Evolutionary conservation across 2,888 invertebrate genomes (phyloP).

Genomic region (Crocallis elinguaria): DNA sequence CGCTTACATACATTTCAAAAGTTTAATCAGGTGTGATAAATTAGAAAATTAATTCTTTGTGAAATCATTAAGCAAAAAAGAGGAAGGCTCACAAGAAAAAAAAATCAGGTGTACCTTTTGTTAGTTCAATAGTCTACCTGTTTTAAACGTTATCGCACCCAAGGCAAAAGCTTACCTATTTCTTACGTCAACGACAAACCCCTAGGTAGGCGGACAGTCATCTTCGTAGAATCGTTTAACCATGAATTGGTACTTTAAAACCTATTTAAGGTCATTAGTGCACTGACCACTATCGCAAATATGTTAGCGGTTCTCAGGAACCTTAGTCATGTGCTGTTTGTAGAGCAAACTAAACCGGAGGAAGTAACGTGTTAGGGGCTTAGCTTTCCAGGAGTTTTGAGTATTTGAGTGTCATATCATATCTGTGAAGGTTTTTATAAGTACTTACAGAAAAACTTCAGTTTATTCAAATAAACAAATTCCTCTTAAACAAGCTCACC

Average conservation of each 20-base stretch:
- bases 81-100: too few relatives aligned
- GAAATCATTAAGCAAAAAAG: too few relatives aligned
- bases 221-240: slow-evolving; percentile 6
- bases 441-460: too few relatives aligned
- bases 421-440: too few relatives aligned
- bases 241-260: slow-evolving; percentile 23
- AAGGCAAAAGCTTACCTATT: too few relatives aligned
- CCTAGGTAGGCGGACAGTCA: neutral
- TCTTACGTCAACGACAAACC: neutral
- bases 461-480: too few relatives aligned
- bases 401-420: too few relatives aligned
- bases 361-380: neutral
- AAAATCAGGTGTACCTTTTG: too few relatives aligned
- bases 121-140: too few relatives aligned
- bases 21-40: neutral
- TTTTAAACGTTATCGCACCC: too few relatives aligned
- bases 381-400: neutral
- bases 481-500: too few relatives aligned
- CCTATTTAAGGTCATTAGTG: slow-evolving; percentile 38
- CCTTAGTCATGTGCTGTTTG: slow-evolving; percentile 27
- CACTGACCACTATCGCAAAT: slow-evolving; percentile 33
- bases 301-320: slow-evolving; percentile 19
- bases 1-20: neutral
- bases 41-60: too few relatives aligned
- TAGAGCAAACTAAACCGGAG: slow-evolving; percentile 1